Evolutionary conservation across 2,113 vertebrate genomes (phyloP).

Genomic region (Phrynocephalus versicolor): DNA sequence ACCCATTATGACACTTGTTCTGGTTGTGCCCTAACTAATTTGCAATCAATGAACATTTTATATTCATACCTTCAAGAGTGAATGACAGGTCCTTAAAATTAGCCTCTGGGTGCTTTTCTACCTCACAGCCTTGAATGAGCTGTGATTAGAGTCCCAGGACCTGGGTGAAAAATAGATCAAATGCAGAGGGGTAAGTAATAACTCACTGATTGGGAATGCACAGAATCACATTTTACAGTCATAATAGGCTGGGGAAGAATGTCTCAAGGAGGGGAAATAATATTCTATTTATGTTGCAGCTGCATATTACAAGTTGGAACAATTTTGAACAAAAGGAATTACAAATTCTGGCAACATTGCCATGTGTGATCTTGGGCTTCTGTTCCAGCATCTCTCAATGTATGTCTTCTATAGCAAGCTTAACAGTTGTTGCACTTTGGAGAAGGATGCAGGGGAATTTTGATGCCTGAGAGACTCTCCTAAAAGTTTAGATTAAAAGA

Average conservation of each 20-base stretch:
- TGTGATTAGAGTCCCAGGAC: neutral
- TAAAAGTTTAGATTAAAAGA: neutral
- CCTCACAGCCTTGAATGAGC: neutral
- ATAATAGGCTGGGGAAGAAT: neutral
- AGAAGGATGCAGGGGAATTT: neutral
- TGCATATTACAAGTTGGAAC: too few species aligned
- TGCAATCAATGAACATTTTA: constrained; percentile 12
- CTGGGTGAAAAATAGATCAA: neutral
- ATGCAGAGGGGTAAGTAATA: neutral
- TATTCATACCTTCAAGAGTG: constrained; percentile 4
- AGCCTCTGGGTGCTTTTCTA: neutral
- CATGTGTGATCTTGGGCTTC: neutral
- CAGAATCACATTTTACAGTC: neutral
- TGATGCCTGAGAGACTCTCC: neutral
- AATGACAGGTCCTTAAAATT: constrained; percentile 6
- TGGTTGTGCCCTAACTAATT: neutral
- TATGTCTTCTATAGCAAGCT: neutral
- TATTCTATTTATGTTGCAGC: neutral
- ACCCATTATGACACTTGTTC: neutral
- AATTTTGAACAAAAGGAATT: neutral
- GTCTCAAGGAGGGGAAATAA: neutral
- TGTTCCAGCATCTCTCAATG: neutral
- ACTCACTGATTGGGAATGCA: neutral
- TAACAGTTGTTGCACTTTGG: neutral
- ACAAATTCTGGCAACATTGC: neutral